Evolutionary conservation across 2,113 vertebrate species (phyloP).

Genomic region (Datnioides undecimradiatus): DNA sequence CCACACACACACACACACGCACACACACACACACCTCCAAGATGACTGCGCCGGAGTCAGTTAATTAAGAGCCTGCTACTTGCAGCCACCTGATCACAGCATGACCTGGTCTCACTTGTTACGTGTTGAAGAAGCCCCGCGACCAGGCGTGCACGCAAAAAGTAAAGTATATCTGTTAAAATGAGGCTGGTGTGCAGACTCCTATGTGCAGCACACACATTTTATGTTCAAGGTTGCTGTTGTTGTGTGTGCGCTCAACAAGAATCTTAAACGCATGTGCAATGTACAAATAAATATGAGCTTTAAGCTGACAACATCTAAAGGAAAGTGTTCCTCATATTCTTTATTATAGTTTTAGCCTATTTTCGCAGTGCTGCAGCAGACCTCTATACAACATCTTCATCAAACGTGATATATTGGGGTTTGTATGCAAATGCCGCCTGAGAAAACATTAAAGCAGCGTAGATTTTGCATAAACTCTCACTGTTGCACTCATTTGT

Average conservation of each 20-base stretch:
- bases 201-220: not conserved
- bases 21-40: too few relatives aligned
- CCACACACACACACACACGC: too few relatives aligned
- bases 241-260: not conserved
- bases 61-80: conserved; percentile 4
- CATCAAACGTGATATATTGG: conserved; percentile 29
- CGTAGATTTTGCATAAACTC: conserved; percentile 4
- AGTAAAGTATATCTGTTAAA: not conserved
- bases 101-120: not conserved
- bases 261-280: not conserved
- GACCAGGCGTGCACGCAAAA: not conserved
- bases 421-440: conserved; percentile 29
- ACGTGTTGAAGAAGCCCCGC: not conserved
- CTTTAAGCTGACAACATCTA: not conserved
- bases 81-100: conserved; percentile 10
- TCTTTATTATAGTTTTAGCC: not conserved
- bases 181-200: not conserved
- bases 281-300: too few relatives aligned
- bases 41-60: not conserved
- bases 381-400: conserved; percentile 6
- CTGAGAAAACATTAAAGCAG: not conserved
- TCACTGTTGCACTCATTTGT: not conserved
- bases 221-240: not conserved
- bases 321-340: not conserved
- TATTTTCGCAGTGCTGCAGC: not conserved